Base-by-base conservation (phyloP, 2,113 vertebrate genomes). In the Cromileptes altivelis region DNA sequence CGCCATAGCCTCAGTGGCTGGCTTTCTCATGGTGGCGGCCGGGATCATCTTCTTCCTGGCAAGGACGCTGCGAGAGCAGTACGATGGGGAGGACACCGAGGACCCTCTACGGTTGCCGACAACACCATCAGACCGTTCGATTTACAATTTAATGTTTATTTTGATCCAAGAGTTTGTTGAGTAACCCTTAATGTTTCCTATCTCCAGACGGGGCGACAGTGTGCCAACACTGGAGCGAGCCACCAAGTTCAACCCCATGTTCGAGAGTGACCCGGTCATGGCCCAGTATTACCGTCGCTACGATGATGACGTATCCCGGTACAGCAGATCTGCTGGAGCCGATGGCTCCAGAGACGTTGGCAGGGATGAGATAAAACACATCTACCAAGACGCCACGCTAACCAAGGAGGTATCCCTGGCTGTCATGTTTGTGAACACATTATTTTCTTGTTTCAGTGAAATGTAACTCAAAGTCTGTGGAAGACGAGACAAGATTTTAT, bases 41-140 rank as follows among this genome's bases (percentile, higher is more conserved):
- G 95, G 91, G 12, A 88, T 97, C n/a, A 85, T 97, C 88, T 96
- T 97, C 92, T 97, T 99, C 93, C 85, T 99, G 63, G 91, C 96
- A 50, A 96, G 93, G 88, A 96, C 92, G 14, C 93, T 98, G 81
- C 93, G 96, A 63, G 96, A 96, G 57, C 96, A 97, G 42, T 96
- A 96, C 45, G 92, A 95, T 17, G 94, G 94, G 6, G 96, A 96
- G 47, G 96, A 96, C 89, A 87, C 90, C 0, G 96, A 96, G 81
- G 95, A 96, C 62, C 96, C 96, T 0, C 83, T 94, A 47, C 92
- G 96, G 98, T 99, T 90, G 95, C 64, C 12, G 14, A 6, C 7
- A 13, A 8, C 14, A 3, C 25, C 27, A 1, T n/a, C 10, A 5
- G 40, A 37, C 19, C 14, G 5, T 23, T 57, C 1, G 11, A 0